Evolutionary conservation across 2,113 vertebrate genomes (phyloP), one percentile per base, ranked within the genome.

Genomic region (Nicator chloris): DNA sequence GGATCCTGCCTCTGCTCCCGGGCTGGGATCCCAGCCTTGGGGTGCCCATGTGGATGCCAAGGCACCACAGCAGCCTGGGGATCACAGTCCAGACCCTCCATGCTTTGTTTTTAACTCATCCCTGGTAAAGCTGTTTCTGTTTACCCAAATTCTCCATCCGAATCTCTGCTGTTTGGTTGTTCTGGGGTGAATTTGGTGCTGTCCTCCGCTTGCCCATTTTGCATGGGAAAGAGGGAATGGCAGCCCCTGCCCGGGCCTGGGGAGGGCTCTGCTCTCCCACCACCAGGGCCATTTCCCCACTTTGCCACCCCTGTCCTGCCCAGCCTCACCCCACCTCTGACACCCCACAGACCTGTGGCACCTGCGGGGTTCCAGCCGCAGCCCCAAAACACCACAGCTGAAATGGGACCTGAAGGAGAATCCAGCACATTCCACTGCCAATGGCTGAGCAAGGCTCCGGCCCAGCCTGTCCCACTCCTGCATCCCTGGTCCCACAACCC

Each of bases 361-460:
- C 10, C 54, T 2, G 2, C 0, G 1, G 50, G 53, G 27, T 5
- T 45, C 33, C 1, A 1, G 53, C 44, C 45, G 15, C 68, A 82
- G 54, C 40, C 73, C 39, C n/a, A 39, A 20, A 93, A 22, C 57
- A 21, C 13, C 66, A 5, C 0, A 0, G 26, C 35, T 33, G 7
- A 5, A 26, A 49, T 3, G 17, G 50, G 59, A n/a, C 24, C 27
- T 5, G 9, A 51, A 39, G 39, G 20, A 51, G 72, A 60, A 60
- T 19, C 31, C 84, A 66, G 60, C 24, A 21, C 37, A 4, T 1
- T 5, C 4, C 13, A 3, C 1, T 9, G 11, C 27, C 4, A 11
- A 1, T 0, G 4, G 78, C 40, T 3, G 1, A 37, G 81, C 2
- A 3, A 30, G 5, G 63, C 76, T 27, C 20, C 0, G 26, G 7